phyloP scores from a whole-genome alignment of 2,888 invertebrate species.

The Gymnosoma rotundatum region DNA sequence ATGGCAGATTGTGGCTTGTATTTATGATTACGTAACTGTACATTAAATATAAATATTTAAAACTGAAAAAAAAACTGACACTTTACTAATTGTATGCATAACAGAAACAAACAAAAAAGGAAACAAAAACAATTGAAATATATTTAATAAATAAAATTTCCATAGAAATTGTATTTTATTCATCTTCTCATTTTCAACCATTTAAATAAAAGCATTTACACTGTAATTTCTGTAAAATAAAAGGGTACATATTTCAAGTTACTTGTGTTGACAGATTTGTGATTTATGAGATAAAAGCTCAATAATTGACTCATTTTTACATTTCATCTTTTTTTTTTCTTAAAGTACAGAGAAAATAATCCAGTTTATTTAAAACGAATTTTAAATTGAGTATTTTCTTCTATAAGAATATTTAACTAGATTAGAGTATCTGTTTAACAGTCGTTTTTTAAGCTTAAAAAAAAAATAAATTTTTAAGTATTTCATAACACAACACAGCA shows the following conservation, averaged over 20 bases:
- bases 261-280: slow-evolving; percentile 63
- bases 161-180: too few relatives aligned
- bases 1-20: slow-evolving; percentile 19
- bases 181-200: background rate
- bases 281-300: slow-evolving; percentile 62
- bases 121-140: slow-evolving; percentile 12
- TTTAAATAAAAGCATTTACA: background rate
- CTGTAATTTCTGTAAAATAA: too few relatives aligned
- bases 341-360: too few relatives aligned
- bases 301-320: slow-evolving; percentile 57
- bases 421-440: too few relatives aligned
- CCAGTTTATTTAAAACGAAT: too few relatives aligned
- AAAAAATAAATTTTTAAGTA: too few relatives aligned
- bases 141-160: background rate
- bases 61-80: slow-evolving; percentile 40
- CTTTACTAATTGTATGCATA: background rate
- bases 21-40: background rate
- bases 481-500: too few relatives aligned
- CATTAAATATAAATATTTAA: slow-evolving; percentile 13
- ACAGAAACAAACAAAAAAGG: background rate
- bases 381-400: too few relatives aligned
- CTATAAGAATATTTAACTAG: too few relatives aligned
- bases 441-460: too few relatives aligned
- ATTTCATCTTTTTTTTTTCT: too few relatives aligned
- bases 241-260: background rate